phyloP scores from a whole-genome alignment of 2,113 vertebrate genomes.

The Neolamprologus variostigma region DNA sequence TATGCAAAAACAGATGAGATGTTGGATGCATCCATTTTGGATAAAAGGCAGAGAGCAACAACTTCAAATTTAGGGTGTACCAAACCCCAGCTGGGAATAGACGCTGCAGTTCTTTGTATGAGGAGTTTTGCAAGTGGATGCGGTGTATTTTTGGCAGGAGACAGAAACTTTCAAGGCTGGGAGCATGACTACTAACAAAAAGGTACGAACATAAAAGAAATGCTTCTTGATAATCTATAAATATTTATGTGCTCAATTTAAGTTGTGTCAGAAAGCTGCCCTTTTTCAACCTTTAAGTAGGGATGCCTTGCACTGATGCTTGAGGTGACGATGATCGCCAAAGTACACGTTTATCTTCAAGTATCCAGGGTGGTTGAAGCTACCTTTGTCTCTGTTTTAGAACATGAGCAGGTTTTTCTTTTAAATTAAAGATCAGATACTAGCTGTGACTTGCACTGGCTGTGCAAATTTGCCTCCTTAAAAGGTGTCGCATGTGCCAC shows the following conservation, averaged over 20 bases:
- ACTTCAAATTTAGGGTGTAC: not conserved
- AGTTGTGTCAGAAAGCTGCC: not conserved
- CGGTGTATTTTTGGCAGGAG: not conserved
- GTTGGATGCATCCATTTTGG: constrained; percentile 13
- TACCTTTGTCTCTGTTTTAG: not conserved
- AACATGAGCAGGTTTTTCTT: not conserved
- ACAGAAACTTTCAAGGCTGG: not conserved
- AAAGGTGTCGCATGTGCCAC: not conserved
- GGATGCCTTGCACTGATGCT: not conserved
- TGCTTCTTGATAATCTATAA: not conserved
- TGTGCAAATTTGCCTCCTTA: not conserved
- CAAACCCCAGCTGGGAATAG: not conserved
- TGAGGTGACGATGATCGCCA: not conserved
- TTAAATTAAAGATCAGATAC: constrained; percentile 1
- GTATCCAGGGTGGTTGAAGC: not conserved
- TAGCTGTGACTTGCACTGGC: constrained; percentile 1
- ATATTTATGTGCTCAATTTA: not conserved
- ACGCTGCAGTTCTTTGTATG: not conserved
- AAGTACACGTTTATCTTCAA: not conserved
- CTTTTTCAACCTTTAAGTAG: not conserved
- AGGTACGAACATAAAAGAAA: not conserved
- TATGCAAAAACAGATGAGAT: constrained; percentile 46
- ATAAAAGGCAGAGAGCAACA: constrained; percentile 20
- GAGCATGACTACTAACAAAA: not conserved
- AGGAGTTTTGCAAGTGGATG: not conserved